Evolutionary conservation across 2,113 vertebrate genomes (phyloP).

Genomic region (Ardeotis arabs): DNA sequence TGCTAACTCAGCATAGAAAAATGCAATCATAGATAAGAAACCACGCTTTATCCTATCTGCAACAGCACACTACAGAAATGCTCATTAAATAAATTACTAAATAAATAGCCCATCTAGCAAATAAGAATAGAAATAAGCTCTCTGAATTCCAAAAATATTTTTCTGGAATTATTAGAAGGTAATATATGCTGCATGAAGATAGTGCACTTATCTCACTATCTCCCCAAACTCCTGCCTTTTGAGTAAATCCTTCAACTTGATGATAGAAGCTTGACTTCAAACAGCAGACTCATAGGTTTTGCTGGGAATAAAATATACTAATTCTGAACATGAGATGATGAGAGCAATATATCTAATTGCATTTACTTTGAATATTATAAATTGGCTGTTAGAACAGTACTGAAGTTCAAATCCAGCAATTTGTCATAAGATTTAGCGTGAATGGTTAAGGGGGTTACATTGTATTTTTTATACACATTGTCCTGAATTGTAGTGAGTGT

Average conservation of each 20-base stretch:
- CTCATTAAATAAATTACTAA: background rate
- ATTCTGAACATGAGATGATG: background rate
- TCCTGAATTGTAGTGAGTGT: background rate
- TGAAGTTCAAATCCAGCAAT: background rate
- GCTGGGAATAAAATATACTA: background rate
- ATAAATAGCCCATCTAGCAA: background rate
- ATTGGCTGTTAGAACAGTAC: background rate
- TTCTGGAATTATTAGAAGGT: background rate
- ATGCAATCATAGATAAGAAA: background rate
- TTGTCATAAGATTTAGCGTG: background rate
- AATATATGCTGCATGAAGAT: background rate
- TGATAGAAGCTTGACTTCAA: conserved; percentile 1
- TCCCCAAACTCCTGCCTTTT: background rate
- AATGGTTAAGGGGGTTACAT: background rate
- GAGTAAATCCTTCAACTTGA: background rate
- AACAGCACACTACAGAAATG: background rate
- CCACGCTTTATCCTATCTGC: background rate
- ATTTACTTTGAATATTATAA: conserved; percentile 27
- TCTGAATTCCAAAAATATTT: background rate
- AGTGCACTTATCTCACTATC: background rate
- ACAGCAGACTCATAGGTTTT: background rate
- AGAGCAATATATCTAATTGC: background rate
- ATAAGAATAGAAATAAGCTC: background rate
- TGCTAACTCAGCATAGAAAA: background rate
- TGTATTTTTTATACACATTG: background rate